Evolutionary conservation across 1,140 invertebrate genomes (phyloP).

Genomic region (Lucilia sericata): DNA sequence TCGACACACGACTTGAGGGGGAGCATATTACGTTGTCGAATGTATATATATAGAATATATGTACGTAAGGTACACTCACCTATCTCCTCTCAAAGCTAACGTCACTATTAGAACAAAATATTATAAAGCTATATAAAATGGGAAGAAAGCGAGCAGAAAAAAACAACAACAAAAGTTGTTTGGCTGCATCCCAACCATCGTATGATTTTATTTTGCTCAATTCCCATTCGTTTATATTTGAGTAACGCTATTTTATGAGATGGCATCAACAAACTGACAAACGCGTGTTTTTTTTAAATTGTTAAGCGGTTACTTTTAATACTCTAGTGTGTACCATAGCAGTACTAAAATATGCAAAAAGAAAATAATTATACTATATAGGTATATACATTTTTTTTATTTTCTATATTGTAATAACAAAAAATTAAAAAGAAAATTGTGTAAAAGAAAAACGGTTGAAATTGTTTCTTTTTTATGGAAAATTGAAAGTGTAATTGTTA

Average conservation of each 20-base stretch:
- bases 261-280: constrained; percentile 6
- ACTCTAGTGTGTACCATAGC: too few species aligned
- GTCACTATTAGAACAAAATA: neutral
- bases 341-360: too few species aligned
- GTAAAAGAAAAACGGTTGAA: too few species aligned
- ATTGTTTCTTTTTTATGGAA: too few species aligned
- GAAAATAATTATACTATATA: too few species aligned
- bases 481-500: too few species aligned
- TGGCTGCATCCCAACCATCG: neutral
- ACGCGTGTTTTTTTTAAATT: neutral
- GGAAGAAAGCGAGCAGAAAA: neutral
- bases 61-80: constrained; percentile 5
- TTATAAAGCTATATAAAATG: neutral
- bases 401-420: too few species aligned
- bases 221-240: constrained; percentile 21
- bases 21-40: too few species aligned
- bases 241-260: constrained; percentile 26
- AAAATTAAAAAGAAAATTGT: too few species aligned
- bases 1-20: neutral
- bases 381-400: too few species aligned
- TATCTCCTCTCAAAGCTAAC: neutral
- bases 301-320: too few species aligned
- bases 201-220: constrained; percentile 17
- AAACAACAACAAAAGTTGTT: neutral
- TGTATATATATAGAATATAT: neutral